Percentiles rank a stretch among this genome's conserved stretches.
Conservation (phyloP, 1,140 invertebrate genomes). For the Heliconius melpomene region DNA sequence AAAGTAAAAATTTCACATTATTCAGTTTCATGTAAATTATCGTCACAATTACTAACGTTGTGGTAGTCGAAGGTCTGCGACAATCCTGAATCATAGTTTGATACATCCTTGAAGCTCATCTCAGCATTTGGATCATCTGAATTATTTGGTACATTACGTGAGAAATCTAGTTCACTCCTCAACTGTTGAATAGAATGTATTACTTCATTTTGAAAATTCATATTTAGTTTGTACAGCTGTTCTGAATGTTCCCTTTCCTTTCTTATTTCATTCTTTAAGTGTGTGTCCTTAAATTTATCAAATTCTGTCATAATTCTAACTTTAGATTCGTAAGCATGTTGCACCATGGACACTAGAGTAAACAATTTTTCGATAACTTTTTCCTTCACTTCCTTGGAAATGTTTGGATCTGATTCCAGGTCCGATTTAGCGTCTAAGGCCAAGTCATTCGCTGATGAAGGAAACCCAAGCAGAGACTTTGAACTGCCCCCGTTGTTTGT, state of each 20-base stretch:
- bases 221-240: constrained; percentile 73
- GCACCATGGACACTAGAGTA: constrained; percentile 71
- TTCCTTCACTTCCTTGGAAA: constrained; percentile 71
- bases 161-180: constrained; percentile 70
- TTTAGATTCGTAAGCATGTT: constrained; percentile 74
- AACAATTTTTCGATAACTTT: constrained; percentile 76
- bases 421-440: constrained; percentile 74
- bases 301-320: constrained; percentile 72
- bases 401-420: constrained; percentile 72
- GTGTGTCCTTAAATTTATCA: constrained; percentile 73
- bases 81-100: constrained; percentile 35
- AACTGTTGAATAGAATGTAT: constrained; percentile 70
- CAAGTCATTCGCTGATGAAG: constrained; percentile 74
- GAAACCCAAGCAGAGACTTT: constrained; percentile 68
- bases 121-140: constrained; percentile 47
- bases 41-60: constrained; percentile 22
- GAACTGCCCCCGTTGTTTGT: constrained; percentile 53
- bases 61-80: constrained; percentile 20
- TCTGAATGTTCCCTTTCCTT: constrained; percentile 73
- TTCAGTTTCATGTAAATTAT: constrained; percentile 2
- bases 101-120: constrained; percentile 49
- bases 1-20: background rate
- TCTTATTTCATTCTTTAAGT: constrained; percentile 66
- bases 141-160: constrained; percentile 55
- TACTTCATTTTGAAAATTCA: constrained; percentile 76